Evolutionary conservation across 2,113 vertebrate genomes (phyloP), one percentile per base, ranked within the genome.

Genomic region (Anhinga anhinga): DNA sequence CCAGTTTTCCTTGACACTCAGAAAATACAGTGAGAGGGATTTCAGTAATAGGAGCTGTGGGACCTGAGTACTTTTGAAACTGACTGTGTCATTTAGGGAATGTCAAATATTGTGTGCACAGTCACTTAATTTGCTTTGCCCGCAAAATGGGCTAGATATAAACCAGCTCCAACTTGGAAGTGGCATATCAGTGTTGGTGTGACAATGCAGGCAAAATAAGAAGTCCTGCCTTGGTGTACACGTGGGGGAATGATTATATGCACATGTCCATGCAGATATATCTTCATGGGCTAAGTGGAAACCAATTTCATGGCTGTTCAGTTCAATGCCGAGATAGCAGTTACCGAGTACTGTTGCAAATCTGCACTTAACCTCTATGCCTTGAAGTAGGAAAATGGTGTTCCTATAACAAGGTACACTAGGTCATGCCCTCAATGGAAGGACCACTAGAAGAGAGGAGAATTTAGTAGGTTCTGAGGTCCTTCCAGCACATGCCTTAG

Each of bases 151-250:
- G 21, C 22, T 76, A n/a, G 86, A 22, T 65, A 52, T 6, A 76
- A 87, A 4, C 38, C n/a, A 40, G 17, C 65, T 84, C 42, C 1
- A 5, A 71, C 44, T 67, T 72, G 34, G 56, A 65, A 93, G 65
- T 1, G 4, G 30, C 1, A 0, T 30, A 11, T 50, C 22, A 27
- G 23, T 34, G 44, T 58, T 62, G 15, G 45, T 63, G 50, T 58
- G 29, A 38, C 34, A 52, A 36, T 47, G 56, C 19, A 87, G 49
- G 30, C 14, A 36, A 50, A 44, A 71, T 47, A 56, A 74, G 42
- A 45, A 79, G 70, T 72, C 59, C 50, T 73, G 76, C 55, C 30
- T 71, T 42, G n/a, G 29, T 71, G 52, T n/a, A 32, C 32, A 34
- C 55, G 47, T 4, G 1, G 22, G 38, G 22, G 0, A 74, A 13